Evolutionary conservation across 2,888 invertebrate genomes (phyloP).

Genomic region (Thecocarcelia acutangulata): DNA sequence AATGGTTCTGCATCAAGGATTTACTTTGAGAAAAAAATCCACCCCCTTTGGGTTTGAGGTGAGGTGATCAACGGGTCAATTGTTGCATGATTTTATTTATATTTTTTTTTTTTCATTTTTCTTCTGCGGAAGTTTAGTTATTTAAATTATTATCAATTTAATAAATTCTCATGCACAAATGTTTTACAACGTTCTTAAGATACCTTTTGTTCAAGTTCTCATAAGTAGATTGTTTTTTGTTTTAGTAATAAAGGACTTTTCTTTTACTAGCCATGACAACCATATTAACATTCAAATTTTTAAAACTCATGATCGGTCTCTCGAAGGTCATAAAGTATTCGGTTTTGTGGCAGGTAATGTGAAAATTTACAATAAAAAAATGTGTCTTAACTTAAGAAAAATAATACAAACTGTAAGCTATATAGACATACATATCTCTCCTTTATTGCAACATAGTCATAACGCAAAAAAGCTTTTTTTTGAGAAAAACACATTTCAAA

Average conservation of each 20-base stretch:
- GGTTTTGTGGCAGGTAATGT: no score
- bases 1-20: slow-evolving; percentile 66
- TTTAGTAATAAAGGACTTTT: slow-evolving; percentile 22
- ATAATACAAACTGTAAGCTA: no score
- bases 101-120: no score
- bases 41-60: slow-evolving; percentile 21
- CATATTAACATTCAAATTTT: neutral
- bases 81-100: slow-evolving; percentile 65
- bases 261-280: slow-evolving; percentile 29
- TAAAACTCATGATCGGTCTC: no score
- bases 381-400: no score
- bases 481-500: no score
- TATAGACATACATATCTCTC: no score
- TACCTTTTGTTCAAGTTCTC: slow-evolving; percentile 26
- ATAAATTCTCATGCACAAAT: slow-evolving; percentile 52
- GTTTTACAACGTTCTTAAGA: slow-evolving; percentile 36
- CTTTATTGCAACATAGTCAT: no score
- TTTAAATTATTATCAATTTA: slow-evolving; percentile 49
- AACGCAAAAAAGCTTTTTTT: no score
- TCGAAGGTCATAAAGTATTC: no score
- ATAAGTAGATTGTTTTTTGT: slow-evolving; percentile 40
- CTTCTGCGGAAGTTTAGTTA: slow-evolving; percentile 51
- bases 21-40: slow-evolving; percentile 25
- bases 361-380: no score
- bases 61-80: slow-evolving; percentile 58